A percentile compares a stretch with the other conserved stretches of the same genome.
These are phyloP conservation scores for Echiichthys vipera DNA, from an alignment of 2,797 vertebrate genomes.

Conservation along the genomic window DNA sequence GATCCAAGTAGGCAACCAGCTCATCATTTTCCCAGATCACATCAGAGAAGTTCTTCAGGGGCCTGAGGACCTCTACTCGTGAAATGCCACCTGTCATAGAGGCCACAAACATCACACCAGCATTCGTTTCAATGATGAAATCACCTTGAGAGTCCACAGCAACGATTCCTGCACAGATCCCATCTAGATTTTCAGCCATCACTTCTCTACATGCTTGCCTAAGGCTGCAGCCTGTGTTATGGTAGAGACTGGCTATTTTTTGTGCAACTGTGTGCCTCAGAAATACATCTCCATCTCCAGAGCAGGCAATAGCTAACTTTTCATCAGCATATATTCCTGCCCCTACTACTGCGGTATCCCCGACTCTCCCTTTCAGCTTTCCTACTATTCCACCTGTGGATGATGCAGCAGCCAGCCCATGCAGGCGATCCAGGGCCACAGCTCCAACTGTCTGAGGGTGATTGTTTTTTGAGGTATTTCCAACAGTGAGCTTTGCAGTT, in stretches of 20 bases:
- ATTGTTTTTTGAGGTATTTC: constrained; percentile 71
- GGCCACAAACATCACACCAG: constrained; percentile 85
- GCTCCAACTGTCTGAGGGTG: constrained; percentile 88
- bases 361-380: constrained; percentile 85
- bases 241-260: constrained; percentile 84
- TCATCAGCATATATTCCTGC: constrained; percentile 86
- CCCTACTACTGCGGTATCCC: constrained; percentile 86
- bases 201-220: constrained; percentile 83
- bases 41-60: constrained; percentile 70
- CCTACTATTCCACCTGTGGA: constrained; percentile 86
- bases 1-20: constrained; percentile 82
- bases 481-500: constrained; percentile 54
- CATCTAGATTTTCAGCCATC: constrained; percentile 77
- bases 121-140: constrained; percentile 82
- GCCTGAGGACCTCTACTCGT: constrained; percentile 80
- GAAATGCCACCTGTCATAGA: constrained; percentile 74
- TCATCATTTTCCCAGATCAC: constrained; percentile 86
- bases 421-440: constrained; percentile 79
- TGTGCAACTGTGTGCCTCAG: constrained; percentile 84
- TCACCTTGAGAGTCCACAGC: constrained; percentile 81
- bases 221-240: constrained; percentile 80
- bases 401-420: constrained; percentile 81
- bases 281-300: constrained; percentile 87
- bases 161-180: constrained; percentile 82
- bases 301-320: constrained; percentile 83